A percentile compares a stretch with the other conserved stretches of the same genome.
Conservation (phyloP, 2,888 invertebrate species). For the Dicranocentrus wangi region DNA sequence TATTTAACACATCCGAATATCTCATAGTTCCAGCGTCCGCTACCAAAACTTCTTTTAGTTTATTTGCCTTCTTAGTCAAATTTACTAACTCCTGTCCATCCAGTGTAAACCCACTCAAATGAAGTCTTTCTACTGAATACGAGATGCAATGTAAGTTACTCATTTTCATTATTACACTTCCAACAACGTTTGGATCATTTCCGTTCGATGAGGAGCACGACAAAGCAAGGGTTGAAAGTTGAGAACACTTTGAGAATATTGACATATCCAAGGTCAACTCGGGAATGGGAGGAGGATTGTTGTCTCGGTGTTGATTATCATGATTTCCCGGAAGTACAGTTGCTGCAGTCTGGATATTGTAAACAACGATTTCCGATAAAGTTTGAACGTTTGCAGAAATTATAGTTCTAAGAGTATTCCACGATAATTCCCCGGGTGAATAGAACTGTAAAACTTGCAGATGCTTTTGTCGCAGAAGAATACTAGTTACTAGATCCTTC, state of each 20-base stretch:
- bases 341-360: slow-evolving; percentile 55
- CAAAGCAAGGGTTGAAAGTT: slow-evolving; percentile 62
- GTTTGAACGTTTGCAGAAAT: slow-evolving; percentile 54
- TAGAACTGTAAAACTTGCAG: slow-evolving; percentile 68
- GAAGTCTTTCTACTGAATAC: slow-evolving; percentile 56
- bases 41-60: slow-evolving; percentile 66
- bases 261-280: slow-evolving; percentile 53
- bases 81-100: slow-evolving; percentile 62
- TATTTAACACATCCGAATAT: slow-evolving; percentile 65
- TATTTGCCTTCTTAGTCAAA: slow-evolving; percentile 43
- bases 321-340: background rate
- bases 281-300: slow-evolving; percentile 12
- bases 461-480: slow-evolving; percentile 51
- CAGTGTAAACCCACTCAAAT: slow-evolving; percentile 65
- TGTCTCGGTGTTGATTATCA: background rate
- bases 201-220: slow-evolving; percentile 55
- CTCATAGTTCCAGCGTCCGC: slow-evolving; percentile 67
- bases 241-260: slow-evolving; percentile 62
- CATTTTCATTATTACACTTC: slow-evolving; percentile 32
- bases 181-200: slow-evolving; percentile 38
- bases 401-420: slow-evolving; percentile 48
- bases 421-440: slow-evolving; percentile 67
- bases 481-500: slow-evolving; percentile 58
- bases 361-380: slow-evolving; percentile 64
- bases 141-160: slow-evolving; percentile 52